Conservation (phyloP, 2,888 invertebrate genomes). For the Lymantria dispar region DNA sequence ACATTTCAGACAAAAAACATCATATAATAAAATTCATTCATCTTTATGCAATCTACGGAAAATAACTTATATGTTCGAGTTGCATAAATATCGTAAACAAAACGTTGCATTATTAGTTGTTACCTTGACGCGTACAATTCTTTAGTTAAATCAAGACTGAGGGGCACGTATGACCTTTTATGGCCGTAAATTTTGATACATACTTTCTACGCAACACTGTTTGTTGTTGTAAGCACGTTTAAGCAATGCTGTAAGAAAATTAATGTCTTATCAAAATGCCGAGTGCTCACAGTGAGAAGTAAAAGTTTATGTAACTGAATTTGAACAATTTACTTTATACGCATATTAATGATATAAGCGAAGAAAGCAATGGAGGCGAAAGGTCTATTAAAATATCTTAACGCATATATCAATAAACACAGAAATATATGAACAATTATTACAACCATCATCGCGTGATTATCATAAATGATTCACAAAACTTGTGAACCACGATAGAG, state of each 20-base stretch:
- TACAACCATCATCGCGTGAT: not conserved
- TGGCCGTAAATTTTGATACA: slow-evolving; percentile 40
- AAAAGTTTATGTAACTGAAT: slow-evolving; percentile 7
- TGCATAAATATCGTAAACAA: slow-evolving; percentile 5
- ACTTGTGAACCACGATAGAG: not conserved
- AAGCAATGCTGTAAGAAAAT: slow-evolving; percentile 23
- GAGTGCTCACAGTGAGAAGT: slow-evolving; percentile 9
- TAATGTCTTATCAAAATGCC: slow-evolving; percentile 17
- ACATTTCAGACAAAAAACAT: too few relatives aligned
- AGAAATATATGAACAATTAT: not conserved
- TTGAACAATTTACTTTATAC: not conserved
- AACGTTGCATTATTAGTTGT: slow-evolving; percentile 31
- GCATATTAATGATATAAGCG: not conserved
- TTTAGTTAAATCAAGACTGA: slow-evolving; percentile 27
- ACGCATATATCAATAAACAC: not conserved
- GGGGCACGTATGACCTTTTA: slow-evolving; percentile 52
- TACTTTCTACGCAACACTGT: slow-evolving; percentile 48
- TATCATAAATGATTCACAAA: not conserved
- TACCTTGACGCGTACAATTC: slow-evolving; percentile 19
- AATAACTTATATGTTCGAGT: too few relatives aligned
- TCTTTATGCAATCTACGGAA: too few relatives aligned
- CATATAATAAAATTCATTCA: too few relatives aligned
- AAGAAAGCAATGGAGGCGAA: not conserved
- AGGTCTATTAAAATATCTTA: not conserved
- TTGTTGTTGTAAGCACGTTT: slow-evolving; percentile 48